These are phyloP conservation scores for Aegotheles bennettii DNA, from an alignment of 2,113 vertebrate species.

Conservation along the genomic window DNA sequence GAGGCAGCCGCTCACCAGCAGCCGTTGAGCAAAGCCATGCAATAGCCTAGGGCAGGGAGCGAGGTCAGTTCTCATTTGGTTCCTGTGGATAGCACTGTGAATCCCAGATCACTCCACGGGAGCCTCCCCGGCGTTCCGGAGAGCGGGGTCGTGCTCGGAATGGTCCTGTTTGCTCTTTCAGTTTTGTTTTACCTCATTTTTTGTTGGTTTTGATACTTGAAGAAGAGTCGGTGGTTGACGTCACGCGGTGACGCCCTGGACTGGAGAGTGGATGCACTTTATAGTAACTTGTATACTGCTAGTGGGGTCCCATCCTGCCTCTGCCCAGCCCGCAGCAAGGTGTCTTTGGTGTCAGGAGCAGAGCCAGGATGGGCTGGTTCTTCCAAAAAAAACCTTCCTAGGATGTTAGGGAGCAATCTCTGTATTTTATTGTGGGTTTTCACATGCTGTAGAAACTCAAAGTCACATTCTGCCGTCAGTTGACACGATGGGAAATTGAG, in stretches of 20 bases:
- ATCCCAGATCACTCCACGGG: background rate
- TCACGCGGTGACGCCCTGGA: slow-evolving; percentile 7
- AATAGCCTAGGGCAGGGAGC: background rate
- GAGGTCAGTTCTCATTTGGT: background rate
- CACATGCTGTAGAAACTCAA: background rate
- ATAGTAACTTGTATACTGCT: background rate
- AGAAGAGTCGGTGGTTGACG: slow-evolving; percentile 8
- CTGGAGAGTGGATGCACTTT: slow-evolving; percentile 62
- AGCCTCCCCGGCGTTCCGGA: background rate
- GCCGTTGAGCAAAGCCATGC: slow-evolving; percentile 11
- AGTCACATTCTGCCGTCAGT: background rate
- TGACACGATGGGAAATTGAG: background rate
- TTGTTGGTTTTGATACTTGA: slow-evolving; percentile 58
- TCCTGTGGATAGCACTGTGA: slow-evolving; percentile 27
- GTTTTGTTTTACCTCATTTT: slow-evolving; percentile 62
- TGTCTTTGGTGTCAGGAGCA: background rate
- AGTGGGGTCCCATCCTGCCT: background rate
- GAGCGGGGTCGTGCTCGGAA: no score
- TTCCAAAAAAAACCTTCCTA: background rate
- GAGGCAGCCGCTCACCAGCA: background rate
- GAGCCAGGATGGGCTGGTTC: background rate
- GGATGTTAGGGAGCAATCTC: background rate
- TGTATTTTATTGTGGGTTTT: background rate
- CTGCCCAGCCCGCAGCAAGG: background rate
- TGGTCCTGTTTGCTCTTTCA: slow-evolving; percentile 21